These are phyloP conservation scores for Hydractinia echinata DNA, from an alignment of 30 jellyfish, hydroid and myxozoan species.

Conservation along the genomic window DNA sequence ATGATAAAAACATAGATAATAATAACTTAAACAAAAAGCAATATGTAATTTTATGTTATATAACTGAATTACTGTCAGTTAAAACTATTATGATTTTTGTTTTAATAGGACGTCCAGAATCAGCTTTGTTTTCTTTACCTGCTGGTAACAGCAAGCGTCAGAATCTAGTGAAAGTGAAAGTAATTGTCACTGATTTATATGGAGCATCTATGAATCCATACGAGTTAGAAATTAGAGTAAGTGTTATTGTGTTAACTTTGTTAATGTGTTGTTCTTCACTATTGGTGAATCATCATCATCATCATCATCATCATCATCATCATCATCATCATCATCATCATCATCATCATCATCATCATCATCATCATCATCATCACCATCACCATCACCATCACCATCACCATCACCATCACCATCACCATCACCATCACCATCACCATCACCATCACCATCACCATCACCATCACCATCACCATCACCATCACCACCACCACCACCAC, in stretches of 20 bases:
- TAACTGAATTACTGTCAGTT: too few relatives aligned
- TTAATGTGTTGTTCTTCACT: neutral
- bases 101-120: slow-evolving; percentile 9
- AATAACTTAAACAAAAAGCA: too few relatives aligned
- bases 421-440: neutral
- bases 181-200: slow-evolving; percentile 6
- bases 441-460: neutral
- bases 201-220: slow-evolving; percentile 11
- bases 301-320: neutral
- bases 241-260: neutral
- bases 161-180: neutral
- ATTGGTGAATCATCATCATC: neutral
- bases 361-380: neutral
- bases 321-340: neutral
- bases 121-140: neutral
- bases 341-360: neutral
- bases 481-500: neutral
- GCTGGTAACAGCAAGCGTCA: slow-evolving; percentile 8
- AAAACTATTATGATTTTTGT: neutral
- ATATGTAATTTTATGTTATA: too few relatives aligned
- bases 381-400: neutral
- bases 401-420: neutral
- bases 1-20: too few relatives aligned
- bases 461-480: neutral
- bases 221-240: neutral